Base-by-base conservation (phyloP, 2,113 vertebrate genomes). In the Indicator indicator region DNA sequence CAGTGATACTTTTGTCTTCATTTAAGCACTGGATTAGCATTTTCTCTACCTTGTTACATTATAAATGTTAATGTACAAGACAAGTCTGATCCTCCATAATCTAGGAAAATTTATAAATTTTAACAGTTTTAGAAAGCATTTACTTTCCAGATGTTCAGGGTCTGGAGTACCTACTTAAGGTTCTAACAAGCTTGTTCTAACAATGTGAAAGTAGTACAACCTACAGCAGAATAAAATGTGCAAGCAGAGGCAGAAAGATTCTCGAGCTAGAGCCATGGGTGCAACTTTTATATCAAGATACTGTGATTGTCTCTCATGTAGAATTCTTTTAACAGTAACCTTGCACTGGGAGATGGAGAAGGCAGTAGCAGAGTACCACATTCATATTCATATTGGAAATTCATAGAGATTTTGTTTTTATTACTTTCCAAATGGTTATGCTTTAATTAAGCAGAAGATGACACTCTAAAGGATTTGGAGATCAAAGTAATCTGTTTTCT, bases 361-460 rank as follows among this genome's bases (percentile, higher is more conserved):
- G 33, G 16, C 63, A 79, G 40, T 16, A 65, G 40, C 36, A 91
- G 71, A 83, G 9, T 60, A 19, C 19, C 86, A 89, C 26, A 46
- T 94, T 89, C 46, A 55, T 94, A 87, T 91, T 87, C 38, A 80
- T 91, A 40, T 3, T 62, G 32, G 14, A 93, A 94, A 86, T 80
- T 93, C 52, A 60, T 6, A 65, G 42, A 64, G 13, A 27, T 68
- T 38, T 46, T 74, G 6, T 23, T 79, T 94, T 15, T 64, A 76
- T 72, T 70, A 16, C 19, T 94, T 95, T 95, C 27, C 27, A 80
- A 93, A 65, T 75, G 33, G 9, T 83, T 93, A 68, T 88, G 44
- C 16, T 86, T 94, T 72, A 75, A 74, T 81, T 83, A 80, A 87
- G 73, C 46, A 38, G 28, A 83, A 67, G 28, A 48, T 0, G 9